These are phyloP conservation scores for Varanus komodoensis DNA, from an alignment of 2,113 vertebrate genomes.

Conservation along the genomic window DNA sequence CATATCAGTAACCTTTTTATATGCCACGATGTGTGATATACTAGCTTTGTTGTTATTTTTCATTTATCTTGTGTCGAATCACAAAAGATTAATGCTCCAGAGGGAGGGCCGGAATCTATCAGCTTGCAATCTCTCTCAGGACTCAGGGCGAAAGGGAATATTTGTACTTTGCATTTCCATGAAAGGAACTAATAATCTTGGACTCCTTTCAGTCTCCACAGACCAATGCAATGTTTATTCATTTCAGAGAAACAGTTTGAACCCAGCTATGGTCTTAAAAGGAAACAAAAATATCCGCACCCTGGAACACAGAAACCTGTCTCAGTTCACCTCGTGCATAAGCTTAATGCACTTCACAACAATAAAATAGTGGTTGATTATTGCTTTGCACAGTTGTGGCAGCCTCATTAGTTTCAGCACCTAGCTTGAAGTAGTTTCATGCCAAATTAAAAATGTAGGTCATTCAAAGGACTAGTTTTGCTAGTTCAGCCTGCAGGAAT, in stretches of 20 bases:
- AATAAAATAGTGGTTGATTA: conserved; percentile 71
- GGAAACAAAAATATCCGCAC: neutral
- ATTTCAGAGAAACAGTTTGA: conserved; percentile 65
- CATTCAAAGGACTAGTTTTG: conserved; percentile 74
- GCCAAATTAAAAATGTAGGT: conserved; percentile 79
- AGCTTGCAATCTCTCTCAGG: conserved; percentile 56
- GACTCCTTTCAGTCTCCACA: conserved; percentile 42
- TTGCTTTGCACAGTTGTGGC: conserved; percentile 66
- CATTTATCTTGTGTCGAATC: conserved; percentile 47
- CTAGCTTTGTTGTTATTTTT: conserved; percentile 49
- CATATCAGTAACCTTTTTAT: neutral
- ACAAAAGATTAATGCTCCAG: conserved; percentile 40
- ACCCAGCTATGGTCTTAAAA: conserved; percentile 22
- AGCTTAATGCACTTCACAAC: conserved; percentile 63
- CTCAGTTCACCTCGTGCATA: conserved; percentile 54
- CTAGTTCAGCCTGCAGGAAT: conserved; percentile 68
- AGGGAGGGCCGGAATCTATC: conserved; percentile 46
- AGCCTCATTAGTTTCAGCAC: conserved; percentile 75
- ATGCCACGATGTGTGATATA: neutral
- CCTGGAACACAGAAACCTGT: conserved; percentile 57
- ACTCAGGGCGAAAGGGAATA: conserved; percentile 41
- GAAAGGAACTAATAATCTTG: conserved; percentile 64
- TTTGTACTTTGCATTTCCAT: conserved; percentile 37
- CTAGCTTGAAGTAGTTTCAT: conserved; percentile 72
- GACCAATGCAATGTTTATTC: conserved; percentile 60